Percentiles rank a stretch among this genome's conserved stretches.
phyloP scores from a whole-genome alignment of 1,140 invertebrate genomes.

The Hylaeus anthracinus region DNA sequence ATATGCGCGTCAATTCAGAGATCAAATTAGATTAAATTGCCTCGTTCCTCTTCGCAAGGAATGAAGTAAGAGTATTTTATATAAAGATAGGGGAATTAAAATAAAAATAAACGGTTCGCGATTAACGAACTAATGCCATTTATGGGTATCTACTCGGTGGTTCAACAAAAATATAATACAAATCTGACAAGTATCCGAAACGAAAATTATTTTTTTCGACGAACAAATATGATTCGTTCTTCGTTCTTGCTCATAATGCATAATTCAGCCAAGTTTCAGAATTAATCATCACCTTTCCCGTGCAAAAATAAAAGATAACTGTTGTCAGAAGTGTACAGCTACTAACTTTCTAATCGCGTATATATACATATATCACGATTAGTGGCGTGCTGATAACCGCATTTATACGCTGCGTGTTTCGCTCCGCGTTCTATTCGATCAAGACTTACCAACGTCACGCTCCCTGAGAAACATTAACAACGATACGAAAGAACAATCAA shows the following conservation, averaged over 20 bases:
- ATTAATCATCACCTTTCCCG: neutral
- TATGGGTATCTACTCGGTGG: neutral
- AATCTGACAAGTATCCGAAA: neutral
- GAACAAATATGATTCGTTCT: neutral
- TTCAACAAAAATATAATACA: neutral
- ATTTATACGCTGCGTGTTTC: slow-evolving; percentile 31
- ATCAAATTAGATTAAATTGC: neutral
- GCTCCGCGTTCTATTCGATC: slow-evolving; percentile 45
- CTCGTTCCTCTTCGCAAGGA: neutral
- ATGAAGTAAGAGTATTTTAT: slow-evolving; percentile 6
- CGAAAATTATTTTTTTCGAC: neutral
- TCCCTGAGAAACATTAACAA: neutral
- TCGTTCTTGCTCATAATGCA: neutral
- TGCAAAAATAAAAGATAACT: neutral
- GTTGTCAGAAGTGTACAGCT: neutral
- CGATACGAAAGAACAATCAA: slow-evolving; percentile 14
- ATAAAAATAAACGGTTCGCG: neutral
- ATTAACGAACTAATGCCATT: neutral
- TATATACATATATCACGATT: slow-evolving; percentile 12
- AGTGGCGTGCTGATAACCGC: slow-evolving; percentile 4
- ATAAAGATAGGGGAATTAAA: neutral
- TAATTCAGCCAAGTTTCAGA: neutral
- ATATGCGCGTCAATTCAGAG: slow-evolving; percentile 25
- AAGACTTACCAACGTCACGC: neutral
- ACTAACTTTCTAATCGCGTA: neutral